Evolutionary conservation across 92 coral and sea anemone species (phyloP), one percentile per base, ranked within the genome.

Genomic region (Zoanthus sansibaricus): DNA sequence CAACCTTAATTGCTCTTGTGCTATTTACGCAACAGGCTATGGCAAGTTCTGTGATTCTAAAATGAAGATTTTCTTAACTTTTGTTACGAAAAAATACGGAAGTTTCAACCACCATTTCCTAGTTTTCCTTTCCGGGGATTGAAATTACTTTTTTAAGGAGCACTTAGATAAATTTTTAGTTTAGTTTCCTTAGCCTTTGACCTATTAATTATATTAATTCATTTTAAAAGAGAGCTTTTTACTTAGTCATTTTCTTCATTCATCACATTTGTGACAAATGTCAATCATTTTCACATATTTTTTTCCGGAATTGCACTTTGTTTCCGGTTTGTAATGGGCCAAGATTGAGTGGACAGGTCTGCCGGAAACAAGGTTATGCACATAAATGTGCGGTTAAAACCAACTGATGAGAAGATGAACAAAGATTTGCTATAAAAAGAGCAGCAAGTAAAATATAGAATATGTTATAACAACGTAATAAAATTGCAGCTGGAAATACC

Each of bases 251-350:
- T 80, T 80, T 59, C 16, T 80, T 45, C 74, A 79, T 59, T 62
- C 85, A 61, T 79, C 84, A 80, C 71, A 67, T 69, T 66, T 46
- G 31, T 80, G 85, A 80, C 75, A 80, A 80, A 52, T 66, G 85
- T 80, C 85, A 80, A 25, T 80, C 85, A 80, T 15, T 67, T 66
- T 80, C 74, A 14, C 59, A 66, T 80, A 49, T 66, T 21, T 58
- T 46, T 80, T 80, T 66, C 85, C 85, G 85, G 75, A 66, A 80
- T 80, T 52, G 75, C 55, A 16, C 59, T 66, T n/a, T 67, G 75
- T 67, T 80, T 80, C 85, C 85, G 75, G 85, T 80, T 80, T 51
- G 62, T 80, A 80, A 80, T 80, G 85, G 85, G 62, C 75, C 62
- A 46, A 52, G 62, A 80, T 70, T 64, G 71, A 78, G 45, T 20